Evolutionary conservation across 2,888 invertebrate genomes (phyloP), one percentile per base, ranked within the genome.

Genomic region (Mantis religiosa): DNA sequence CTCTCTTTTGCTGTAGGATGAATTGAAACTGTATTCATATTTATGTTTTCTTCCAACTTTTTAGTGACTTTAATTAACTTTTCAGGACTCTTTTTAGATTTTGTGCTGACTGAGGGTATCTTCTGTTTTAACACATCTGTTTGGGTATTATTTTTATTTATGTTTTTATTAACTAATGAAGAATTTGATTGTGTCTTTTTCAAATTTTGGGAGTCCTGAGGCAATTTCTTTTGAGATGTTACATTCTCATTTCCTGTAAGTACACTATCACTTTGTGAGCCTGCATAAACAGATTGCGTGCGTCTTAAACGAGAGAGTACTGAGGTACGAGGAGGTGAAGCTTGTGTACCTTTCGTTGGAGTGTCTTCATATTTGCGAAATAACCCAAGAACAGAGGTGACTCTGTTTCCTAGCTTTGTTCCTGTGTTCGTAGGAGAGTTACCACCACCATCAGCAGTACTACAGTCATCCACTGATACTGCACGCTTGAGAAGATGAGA

Each of bases 321-420:
- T 30, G 86, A 82, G 15, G 89, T 28, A 27, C 20, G 81, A 28
- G 87, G 87, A 15, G 84, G 30, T 20, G 86, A 41, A 28, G 92
- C 91, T 0, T 88, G 88, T 25, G 27, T 71, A 25, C 27, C 27
- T 84, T 87, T n/a, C 15, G 71, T 83, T 28, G 85, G 91, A 90
- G 34, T 92, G 30, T 91, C 90, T 84, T 93, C 93, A 83, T 91
- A 89, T 89, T 96, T 97, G 91, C 96, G 96, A 91, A 97, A 97
- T 4, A 97, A 93, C 0, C 97, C 97, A 89, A 97, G 93, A 84
- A 97, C 97, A 91, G 95, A 95, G 92, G 96, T 96, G 0, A 97
- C 97, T 4, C 96, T 96, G 20, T 96, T 95, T 83, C 89, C 83
- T 7, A 84, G 28, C 34, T 82, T 85, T 82, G 89, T 25, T 47